These are phyloP conservation scores for Eurytoma adleriae DNA, from an alignment of 2,888 invertebrate genomes.

Conservation along the genomic window DNA sequence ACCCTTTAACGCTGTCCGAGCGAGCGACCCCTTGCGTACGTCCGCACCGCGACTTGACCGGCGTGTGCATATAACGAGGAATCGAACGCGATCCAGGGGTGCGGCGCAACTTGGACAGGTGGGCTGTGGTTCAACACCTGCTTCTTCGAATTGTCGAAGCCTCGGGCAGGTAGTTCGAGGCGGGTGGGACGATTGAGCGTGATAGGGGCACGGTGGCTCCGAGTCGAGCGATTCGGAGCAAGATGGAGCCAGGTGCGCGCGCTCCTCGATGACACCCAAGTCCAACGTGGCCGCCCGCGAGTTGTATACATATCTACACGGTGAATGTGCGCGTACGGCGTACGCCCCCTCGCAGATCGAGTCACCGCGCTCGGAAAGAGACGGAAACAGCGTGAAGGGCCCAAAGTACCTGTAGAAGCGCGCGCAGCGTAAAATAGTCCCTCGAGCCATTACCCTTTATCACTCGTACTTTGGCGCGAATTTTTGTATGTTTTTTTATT, in stretches of 20 bases:
- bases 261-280: slow-evolving; percentile 70
- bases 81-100: too few species aligned
- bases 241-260: neutral
- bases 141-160: too few species aligned
- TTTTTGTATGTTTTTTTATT: too few species aligned
- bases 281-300: slow-evolving; percentile 63
- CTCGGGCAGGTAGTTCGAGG: too few species aligned
- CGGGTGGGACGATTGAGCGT: neutral
- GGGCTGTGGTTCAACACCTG: too few species aligned
- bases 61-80: too few species aligned
- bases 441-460: neutral
- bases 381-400: neutral
- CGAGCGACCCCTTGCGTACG: too few species aligned
- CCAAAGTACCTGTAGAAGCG: neutral
- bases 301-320: neutral
- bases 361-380: neutral
- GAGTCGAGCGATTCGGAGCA: slow-evolving; percentile 1
- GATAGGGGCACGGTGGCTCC: neutral
- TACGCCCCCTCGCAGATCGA: neutral
- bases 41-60: too few species aligned
- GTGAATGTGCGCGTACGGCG: neutral
- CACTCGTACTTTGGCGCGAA: too few species aligned
- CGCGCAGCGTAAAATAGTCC: neutral
- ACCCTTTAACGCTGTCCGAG: neutral
- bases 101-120: too few species aligned